Conservation (phyloP, 64 coral and sea anemone genomes). For the Cladopsammia gracilis region DNA sequence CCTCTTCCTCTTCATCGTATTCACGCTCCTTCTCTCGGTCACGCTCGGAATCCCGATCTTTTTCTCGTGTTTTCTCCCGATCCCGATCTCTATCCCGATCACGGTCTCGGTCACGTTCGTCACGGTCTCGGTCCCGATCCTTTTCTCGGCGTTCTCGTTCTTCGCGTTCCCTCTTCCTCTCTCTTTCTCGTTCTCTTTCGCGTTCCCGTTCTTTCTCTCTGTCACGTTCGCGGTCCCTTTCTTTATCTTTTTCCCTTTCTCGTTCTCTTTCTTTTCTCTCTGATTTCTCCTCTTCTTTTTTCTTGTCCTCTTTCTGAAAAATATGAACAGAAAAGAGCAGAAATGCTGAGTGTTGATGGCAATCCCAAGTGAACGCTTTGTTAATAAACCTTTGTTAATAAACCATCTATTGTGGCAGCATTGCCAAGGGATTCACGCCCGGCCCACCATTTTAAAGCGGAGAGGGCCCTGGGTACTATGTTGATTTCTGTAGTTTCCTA, state of each 20-base stretch:
- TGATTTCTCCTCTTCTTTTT: slow-evolving; percentile 83
- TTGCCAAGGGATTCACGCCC: no score
- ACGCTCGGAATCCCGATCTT: slow-evolving; percentile 82
- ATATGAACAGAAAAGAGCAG: not conserved
- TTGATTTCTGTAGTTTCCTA: not conserved
- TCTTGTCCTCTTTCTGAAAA: slow-evolving; percentile 95
- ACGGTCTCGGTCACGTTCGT: slow-evolving; percentile 55
- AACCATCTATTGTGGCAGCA: no score
- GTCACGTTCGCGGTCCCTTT: slow-evolving; percentile 40
- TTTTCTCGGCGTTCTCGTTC: slow-evolving; percentile 75
- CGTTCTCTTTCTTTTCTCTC: slow-evolving; percentile 81
- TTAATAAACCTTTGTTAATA: no score
- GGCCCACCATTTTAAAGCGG: no score
- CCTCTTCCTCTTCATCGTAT: slow-evolving; percentile 89
- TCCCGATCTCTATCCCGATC: slow-evolving; percentile 82
- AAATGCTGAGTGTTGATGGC: not conserved
- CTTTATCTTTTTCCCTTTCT: slow-evolving; percentile 72
- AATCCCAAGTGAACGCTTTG: no score
- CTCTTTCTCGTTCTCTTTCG: slow-evolving; percentile 82
- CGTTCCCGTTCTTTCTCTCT: slow-evolving; percentile 70
- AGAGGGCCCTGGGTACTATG: no score
- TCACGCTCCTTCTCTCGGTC: slow-evolving; percentile 88
- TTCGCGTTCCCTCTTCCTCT: slow-evolving; percentile 72
- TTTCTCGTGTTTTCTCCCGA: slow-evolving; percentile 75
- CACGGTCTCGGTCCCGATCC: slow-evolving; percentile 81